These are phyloP conservation scores for Pelodiscus sinensis DNA, from an alignment of 2,113 vertebrate species.

Conservation along the genomic window DNA sequence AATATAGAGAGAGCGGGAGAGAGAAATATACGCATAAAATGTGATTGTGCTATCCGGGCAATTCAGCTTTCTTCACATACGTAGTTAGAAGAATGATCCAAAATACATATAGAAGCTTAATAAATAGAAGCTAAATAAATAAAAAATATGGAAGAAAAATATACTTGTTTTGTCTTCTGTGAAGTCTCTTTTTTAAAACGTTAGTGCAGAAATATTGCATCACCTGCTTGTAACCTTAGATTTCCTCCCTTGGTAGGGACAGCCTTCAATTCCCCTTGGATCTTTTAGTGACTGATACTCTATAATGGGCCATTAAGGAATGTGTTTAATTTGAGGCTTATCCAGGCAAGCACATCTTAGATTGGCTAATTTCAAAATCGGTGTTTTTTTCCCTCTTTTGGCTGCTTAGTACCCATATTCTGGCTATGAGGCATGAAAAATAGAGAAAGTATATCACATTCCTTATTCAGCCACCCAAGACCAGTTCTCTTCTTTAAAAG, in stretches of 20 bases:
- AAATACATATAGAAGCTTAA: neutral
- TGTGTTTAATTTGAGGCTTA: constrained; percentile 53
- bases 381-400: constrained; percentile 31
- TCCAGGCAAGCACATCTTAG: neutral
- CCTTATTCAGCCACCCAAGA: neutral
- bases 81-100: neutral
- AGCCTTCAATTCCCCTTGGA: neutral
- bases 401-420: neutral
- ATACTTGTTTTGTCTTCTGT: neutral
- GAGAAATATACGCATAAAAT: neutral
- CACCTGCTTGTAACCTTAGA: neutral
- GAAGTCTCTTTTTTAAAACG: neutral
- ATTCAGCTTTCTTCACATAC: neutral
- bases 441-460: neutral
- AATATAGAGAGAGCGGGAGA: too few species aligned
- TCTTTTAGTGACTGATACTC: constrained; percentile 20
- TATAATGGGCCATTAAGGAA: constrained; percentile 34
- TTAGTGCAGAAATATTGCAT: constrained; percentile 38
- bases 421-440: neutral
- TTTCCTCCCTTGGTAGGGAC: neutral
- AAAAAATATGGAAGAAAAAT: neutral
- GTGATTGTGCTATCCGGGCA: too few species aligned
- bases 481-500: constrained; percentile 6
- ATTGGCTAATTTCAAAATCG: constrained; percentile 38
- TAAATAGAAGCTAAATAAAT: too few species aligned